Base-by-base conservation (phyloP, 1,140 invertebrate genomes). In the Aphis gossypii region DNA sequence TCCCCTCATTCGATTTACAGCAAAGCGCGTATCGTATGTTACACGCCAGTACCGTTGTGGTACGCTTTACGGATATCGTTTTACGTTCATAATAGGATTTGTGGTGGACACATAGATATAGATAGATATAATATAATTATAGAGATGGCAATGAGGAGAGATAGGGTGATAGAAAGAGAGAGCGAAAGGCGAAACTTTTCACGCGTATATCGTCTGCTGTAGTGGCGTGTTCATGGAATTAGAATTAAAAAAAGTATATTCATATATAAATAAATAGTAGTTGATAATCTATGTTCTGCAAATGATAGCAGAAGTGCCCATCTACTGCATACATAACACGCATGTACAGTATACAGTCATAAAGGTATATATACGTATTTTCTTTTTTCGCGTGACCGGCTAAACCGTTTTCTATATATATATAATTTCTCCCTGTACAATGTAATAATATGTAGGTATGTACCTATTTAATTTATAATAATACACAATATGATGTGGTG, bases 1-100 rank as follows among this genome's bases (percentile, higher is more conserved):
- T 35, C 30, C 30, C 18, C 30, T 48, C 30, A 51, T 88, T 88
- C 86, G 30, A 88, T 88, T 48, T 88, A 88, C 86, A 35, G 38
- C 2, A 20, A 35, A 30, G 30, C 30, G 83, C 21, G 76, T 83
- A 8, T 41, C 38, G 38, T 41, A 3, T 48, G 44, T 11, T 46
- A 44, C 84, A n/a, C 46, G 21, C 30, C 38, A 14, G 23, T 25
- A 23, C 20, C 21, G 56, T 20, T 21, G 23, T 56, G 35, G 76
- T 38, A 35, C 56, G 60, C 44, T 51, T 35, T 88, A 51, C 60
- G 60, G 44, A 88, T 48, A 48, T 88, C 44, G 18, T 88, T 88
- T 88, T 88, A 48, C 44, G 46, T 88, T 88, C n/a, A 20, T 88
- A 48, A 88, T 88, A 46, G 35, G 44, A 87, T 87, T 87, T 87